Conservation (phyloP, 2,888 invertebrate genomes). For the Plebejus melissa region DNA sequence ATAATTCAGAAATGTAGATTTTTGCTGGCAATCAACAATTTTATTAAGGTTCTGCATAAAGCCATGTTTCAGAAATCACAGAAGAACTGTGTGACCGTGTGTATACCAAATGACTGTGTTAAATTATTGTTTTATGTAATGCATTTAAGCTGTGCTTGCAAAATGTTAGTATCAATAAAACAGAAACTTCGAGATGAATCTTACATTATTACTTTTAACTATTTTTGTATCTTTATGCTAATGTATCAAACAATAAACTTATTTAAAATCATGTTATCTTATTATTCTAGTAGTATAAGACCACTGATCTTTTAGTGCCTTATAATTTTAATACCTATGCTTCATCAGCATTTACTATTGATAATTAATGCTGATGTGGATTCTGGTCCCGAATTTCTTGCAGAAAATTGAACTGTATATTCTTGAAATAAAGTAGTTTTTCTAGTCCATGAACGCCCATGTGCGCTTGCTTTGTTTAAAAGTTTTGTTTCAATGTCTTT, state of each 20-base stretch:
- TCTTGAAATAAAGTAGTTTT: no score
- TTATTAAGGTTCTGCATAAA: neutral
- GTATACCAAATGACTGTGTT: neutral
- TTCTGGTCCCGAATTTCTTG: no score
- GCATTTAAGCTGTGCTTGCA: conserved; percentile 22
- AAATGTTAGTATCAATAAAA: neutral
- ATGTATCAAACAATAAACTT: conserved; percentile 61
- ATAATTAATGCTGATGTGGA: no score
- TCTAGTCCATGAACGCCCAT: no score
- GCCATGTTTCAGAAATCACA: neutral
- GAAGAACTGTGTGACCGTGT: neutral
- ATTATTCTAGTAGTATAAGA: neutral
- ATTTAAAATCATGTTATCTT: conserved; percentile 38
- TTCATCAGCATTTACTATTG: no score
- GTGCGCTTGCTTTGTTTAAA: no score
- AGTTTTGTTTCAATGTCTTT: no score
- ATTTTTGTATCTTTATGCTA: conserved; percentile 72
- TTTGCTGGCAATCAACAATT: neutral
- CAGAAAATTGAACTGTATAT: no score
- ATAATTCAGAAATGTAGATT: neutral
- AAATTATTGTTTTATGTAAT: neutral
- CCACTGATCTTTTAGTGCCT: no score
- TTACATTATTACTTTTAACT: conserved; percentile 60
- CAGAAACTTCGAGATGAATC: conserved; percentile 44
- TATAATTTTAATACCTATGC: no score